phyloP scores from a whole-genome alignment of 2,113 vertebrate genomes.

The Vulpes vulpes region DNA sequence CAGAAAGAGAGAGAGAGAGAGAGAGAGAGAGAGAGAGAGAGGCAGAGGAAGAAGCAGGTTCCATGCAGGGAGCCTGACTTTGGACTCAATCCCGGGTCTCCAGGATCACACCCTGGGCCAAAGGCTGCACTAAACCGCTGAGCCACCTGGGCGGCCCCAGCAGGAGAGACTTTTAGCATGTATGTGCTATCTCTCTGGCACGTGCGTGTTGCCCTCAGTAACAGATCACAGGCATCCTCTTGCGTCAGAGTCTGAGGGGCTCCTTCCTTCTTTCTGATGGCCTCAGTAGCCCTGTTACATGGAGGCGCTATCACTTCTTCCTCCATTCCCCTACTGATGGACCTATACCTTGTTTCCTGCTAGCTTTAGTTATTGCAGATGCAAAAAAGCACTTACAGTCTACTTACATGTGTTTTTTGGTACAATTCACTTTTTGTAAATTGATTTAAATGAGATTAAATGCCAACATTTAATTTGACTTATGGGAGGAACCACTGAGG shows the following conservation, averaged over 20 bases:
- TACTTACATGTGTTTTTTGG: not conserved
- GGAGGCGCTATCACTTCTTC: fast-evolving
- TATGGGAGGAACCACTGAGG: not conserved
- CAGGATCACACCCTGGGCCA: too few species aligned
- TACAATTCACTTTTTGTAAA: not conserved
- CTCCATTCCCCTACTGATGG: not conserved
- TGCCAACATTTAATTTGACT: not conserved
- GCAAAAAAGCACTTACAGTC: not conserved
- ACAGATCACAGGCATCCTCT: fast-evolving
- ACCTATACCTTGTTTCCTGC: not conserved
- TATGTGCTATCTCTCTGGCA: fast-evolving
- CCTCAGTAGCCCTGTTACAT: fast-evolving
- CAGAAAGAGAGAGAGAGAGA: too few species aligned
- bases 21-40: too few species aligned
- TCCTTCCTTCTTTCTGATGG: not conserved
- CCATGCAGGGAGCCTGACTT: too few species aligned
- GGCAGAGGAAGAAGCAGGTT: too few species aligned
- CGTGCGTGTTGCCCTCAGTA: fast-evolving
- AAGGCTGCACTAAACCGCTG: too few species aligned
- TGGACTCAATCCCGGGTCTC: too few species aligned
- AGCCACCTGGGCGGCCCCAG: too few species aligned
- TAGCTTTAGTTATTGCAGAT: not conserved
- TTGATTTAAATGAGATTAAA: not conserved
- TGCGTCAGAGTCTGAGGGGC: fast-evolving
- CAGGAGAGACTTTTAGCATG: not conserved